These are phyloP conservation scores for Eilema griseolum DNA, from an alignment of 2,888 invertebrate species.

Conservation along the genomic window DNA sequence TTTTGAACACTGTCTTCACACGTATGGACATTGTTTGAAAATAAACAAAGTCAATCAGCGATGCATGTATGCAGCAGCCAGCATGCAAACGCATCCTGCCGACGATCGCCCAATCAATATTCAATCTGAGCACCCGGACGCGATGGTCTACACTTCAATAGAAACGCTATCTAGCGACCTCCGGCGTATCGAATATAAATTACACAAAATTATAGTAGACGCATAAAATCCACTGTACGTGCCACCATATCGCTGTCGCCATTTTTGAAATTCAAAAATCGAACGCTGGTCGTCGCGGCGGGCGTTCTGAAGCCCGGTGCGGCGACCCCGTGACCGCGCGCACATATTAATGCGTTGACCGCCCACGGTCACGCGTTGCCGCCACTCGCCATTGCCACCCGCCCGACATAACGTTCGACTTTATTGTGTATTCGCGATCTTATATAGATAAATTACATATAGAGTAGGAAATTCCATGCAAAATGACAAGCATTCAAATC, in stretches of 20 bases:
- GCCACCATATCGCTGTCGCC: conserved; percentile 54
- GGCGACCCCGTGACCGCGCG: conserved; percentile 83
- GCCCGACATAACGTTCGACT: conserved; percentile 59
- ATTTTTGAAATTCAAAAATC: conserved; percentile 67
- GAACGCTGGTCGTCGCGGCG: conserved; percentile 58
- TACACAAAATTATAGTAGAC: conserved; percentile 78
- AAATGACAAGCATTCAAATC: background rate
- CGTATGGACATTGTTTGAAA: conserved; percentile 60
- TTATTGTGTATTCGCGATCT: conserved; percentile 43
- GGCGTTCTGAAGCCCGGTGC: conserved; percentile 70
- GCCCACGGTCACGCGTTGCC: conserved; percentile 76
- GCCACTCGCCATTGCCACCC: conserved; percentile 15
- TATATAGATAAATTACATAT: conserved; percentile 1
- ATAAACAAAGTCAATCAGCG: conserved; percentile 62
- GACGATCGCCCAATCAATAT: conserved; percentile 69
- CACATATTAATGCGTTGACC: conserved; percentile 83
- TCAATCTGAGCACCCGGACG: conserved; percentile 72
- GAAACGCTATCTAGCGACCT: conserved; percentile 77
- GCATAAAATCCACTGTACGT: conserved; percentile 72
- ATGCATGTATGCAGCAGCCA: conserved; percentile 67
- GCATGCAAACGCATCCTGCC: conserved; percentile 72
- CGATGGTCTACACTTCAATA: conserved; percentile 77
- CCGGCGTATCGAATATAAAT: conserved; percentile 83
- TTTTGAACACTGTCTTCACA: conserved; percentile 60
- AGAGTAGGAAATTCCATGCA: background rate